Evolutionary conservation across 2,797 vertebrate species (phyloP).

Genomic region (Sebastes umbrosus): DNA sequence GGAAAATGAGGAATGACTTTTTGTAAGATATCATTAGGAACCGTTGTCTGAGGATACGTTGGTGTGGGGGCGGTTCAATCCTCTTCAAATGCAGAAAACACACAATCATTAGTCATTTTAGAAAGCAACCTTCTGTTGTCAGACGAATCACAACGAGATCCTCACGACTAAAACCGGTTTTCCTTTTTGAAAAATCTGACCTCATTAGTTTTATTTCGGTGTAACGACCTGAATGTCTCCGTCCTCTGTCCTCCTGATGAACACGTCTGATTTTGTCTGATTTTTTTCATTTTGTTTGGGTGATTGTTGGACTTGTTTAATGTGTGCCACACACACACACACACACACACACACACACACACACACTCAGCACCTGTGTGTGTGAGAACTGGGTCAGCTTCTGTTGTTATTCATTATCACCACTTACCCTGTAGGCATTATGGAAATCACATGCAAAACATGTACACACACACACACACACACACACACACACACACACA

Average conservation of each 20-base stretch:
- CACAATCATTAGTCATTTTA: not conserved
- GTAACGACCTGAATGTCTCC: not conserved
- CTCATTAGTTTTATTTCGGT: not conserved
- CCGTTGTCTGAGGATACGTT: too few species aligned
- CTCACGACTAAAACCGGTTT: not conserved
- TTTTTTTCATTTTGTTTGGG: not conserved
- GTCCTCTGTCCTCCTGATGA: not conserved
- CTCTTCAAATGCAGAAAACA: not conserved
- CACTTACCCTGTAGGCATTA: constrained; percentile 24
- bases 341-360: too few species aligned
- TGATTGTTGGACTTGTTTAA: not conserved
- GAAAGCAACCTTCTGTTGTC: not conserved
- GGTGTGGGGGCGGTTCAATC: not conserved
- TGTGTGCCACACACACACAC: not conserved
- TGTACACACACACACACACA: not conserved
- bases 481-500: constrained; percentile 6
- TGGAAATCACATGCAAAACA: constrained; percentile 53
- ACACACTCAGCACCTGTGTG: constrained; percentile 3
- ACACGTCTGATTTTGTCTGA: not conserved
- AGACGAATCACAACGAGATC: not conserved
- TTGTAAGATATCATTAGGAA: too few species aligned
- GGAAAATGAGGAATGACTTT: too few species aligned
- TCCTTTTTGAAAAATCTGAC: not conserved
- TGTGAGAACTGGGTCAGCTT: constrained; percentile 63
- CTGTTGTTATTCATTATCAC: constrained; percentile 47